Evolutionary conservation across 53 echinoderm and acorn worm genomes (phyloP).

Genomic region (Patiria pectinifera): DNA sequence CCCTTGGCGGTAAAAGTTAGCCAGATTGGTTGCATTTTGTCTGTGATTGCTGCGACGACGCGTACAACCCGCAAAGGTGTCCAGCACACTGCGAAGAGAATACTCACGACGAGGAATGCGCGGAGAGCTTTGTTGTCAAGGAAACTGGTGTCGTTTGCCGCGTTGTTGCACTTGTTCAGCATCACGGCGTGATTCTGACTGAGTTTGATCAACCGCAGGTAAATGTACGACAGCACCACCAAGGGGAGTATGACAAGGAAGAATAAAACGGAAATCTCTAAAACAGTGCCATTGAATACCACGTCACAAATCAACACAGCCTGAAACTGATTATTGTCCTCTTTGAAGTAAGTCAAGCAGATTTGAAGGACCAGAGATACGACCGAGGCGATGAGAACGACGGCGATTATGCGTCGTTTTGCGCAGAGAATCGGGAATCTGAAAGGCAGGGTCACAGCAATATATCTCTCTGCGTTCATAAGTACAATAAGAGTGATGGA

Average conservation of each 20-base stretch:
- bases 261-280: slow-evolving; percentile 17
- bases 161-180: slow-evolving; percentile 14
- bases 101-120: slow-evolving; percentile 37
- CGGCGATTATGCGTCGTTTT: slow-evolving; percentile 2
- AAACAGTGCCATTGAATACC: slow-evolving; percentile 20
- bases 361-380: slow-evolving; percentile 26
- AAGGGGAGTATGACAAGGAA: slow-evolving; percentile 41
- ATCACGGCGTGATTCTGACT: slow-evolving; percentile 37
- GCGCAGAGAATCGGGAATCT: slow-evolving; percentile 21
- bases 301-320: slow-evolving; percentile 38
- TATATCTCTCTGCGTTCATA: slow-evolving; percentile 53
- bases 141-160: not conserved
- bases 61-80: slow-evolving; percentile 57
- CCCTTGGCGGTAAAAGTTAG: slow-evolving; percentile 39
- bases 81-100: slow-evolving; percentile 65
- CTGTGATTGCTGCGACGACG: slow-evolving; percentile 6
- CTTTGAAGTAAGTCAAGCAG: not conserved
- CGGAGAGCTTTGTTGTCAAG: slow-evolving; percentile 54
- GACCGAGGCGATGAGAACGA: slow-evolving; percentile 4
- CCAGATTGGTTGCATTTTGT: not conserved
- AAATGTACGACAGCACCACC: slow-evolving; percentile 31
- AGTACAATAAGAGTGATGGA: slow-evolving; percentile 45
- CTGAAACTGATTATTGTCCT: not conserved
- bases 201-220: slow-evolving; percentile 41
- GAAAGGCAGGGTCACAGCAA: slow-evolving; percentile 55